A percentile compares a stretch with the other conserved stretches of the same genome.
Conservation (phyloP, 2,113 vertebrate genomes). For the Ictalurus punctatus region DNA sequence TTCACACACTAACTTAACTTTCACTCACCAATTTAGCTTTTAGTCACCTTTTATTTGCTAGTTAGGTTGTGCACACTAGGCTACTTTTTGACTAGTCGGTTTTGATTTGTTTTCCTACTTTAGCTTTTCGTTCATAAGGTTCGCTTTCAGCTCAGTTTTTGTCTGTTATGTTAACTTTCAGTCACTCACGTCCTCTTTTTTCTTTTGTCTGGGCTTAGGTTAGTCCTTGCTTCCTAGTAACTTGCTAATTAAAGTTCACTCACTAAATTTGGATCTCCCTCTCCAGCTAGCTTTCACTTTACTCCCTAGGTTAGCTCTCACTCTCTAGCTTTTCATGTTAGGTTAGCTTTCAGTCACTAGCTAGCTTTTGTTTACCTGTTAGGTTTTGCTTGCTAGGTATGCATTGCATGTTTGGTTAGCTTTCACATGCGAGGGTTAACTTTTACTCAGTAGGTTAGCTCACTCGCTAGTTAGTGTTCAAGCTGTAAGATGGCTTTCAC, state of each 20-base stretch:
- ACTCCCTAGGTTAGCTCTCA: background rate
- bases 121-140: background rate
- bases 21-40: background rate
- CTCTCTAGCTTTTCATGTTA: background rate
- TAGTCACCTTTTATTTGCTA: no score
- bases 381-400: background rate
- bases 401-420: background rate
- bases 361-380: background rate
- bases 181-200: background rate
- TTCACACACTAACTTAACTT: background rate
- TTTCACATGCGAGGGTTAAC: background rate
- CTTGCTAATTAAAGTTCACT: background rate
- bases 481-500: no score
- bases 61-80: background rate
- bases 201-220: background rate
- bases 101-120: background rate
- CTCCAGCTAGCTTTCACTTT: background rate
- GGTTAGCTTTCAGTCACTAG: background rate
- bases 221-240: background rate
- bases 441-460: no score
- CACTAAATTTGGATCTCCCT: background rate
- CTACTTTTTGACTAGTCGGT: background rate
- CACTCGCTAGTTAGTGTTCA: no score
- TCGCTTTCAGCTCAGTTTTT: no score
- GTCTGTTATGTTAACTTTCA: background rate